These are phyloP conservation scores for Amphipoea lucens DNA, from an alignment of 2,888 invertebrate genomes.

Conservation along the genomic window DNA sequence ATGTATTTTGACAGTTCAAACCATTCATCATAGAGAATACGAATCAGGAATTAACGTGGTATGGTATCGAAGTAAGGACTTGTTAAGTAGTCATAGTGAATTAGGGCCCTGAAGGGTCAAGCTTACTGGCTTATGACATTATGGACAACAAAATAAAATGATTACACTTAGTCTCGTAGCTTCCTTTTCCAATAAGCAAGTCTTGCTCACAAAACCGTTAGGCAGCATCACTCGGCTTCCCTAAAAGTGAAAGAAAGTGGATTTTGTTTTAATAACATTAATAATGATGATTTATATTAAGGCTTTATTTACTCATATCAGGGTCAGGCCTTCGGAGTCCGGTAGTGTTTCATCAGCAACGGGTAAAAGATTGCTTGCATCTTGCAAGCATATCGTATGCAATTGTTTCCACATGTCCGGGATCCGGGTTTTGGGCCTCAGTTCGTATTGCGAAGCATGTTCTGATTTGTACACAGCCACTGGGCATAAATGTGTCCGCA, in stretches of 20 bases:
- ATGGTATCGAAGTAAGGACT: too few relatives aligned
- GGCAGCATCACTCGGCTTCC: conserved; percentile 23
- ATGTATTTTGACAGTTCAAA: too few relatives aligned
- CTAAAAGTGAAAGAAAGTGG: conserved; percentile 28
- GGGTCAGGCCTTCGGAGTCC: neutral
- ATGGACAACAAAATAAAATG: too few relatives aligned
- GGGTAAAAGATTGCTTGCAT: neutral
- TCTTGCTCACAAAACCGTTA: conserved; percentile 55
- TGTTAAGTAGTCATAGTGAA: too few relatives aligned
- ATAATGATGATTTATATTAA: neutral
- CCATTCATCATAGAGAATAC: too few relatives aligned
- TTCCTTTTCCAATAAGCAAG: conserved; percentile 58
- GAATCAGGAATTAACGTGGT: too few relatives aligned
- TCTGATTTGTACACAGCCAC: neutral
- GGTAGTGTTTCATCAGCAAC: neutral
- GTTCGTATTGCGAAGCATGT: neutral
- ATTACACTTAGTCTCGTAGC: conserved; percentile 53
- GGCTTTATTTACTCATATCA: neutral
- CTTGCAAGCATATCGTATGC: neutral
- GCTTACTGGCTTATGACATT: too few relatives aligned
- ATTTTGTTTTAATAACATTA: neutral
- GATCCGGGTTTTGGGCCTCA: neutral
- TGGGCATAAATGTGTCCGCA: neutral
- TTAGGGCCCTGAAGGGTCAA: too few relatives aligned
- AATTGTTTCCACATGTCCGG: neutral